A percentile compares a stretch with the other conserved stretches of the same genome.
Evolutionary conservation across 2,888 invertebrate genomes (phyloP).

Genomic region (Latrodectus hesperus): DNA sequence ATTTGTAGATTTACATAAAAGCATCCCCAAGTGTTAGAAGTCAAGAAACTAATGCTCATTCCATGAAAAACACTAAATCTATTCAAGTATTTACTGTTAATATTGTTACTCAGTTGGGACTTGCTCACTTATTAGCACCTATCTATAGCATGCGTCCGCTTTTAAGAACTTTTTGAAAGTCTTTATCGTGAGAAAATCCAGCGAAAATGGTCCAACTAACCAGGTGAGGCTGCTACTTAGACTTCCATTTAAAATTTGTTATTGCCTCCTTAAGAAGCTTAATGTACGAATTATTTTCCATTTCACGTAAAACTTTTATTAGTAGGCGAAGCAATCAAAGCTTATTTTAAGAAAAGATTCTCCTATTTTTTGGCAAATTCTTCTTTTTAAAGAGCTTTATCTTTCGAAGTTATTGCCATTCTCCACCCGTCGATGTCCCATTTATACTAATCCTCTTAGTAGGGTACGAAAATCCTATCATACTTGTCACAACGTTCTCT

Average conservation of each 20-base stretch:
- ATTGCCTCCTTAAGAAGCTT: slow-evolving; percentile 45
- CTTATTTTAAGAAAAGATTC: slow-evolving; percentile 37
- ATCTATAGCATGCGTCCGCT: background rate
- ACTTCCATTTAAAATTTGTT: slow-evolving; percentile 52
- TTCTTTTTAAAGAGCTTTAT: slow-evolving; percentile 33
- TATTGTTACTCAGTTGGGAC: too few species aligned
- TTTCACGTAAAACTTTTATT: slow-evolving; percentile 57
- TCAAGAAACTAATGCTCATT: too few species aligned
- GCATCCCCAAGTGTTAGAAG: too few species aligned
- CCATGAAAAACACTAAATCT: too few species aligned
- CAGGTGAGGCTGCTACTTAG: slow-evolving; percentile 21
- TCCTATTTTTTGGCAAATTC: slow-evolving; percentile 11
- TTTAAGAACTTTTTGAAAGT: background rate
- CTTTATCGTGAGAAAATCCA: slow-evolving; percentile 11
- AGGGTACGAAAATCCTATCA: slow-evolving; percentile 51
- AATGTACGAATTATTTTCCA: slow-evolving; percentile 57
- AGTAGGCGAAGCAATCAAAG: slow-evolving; percentile 18
- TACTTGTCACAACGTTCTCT: slow-evolving; percentile 50
- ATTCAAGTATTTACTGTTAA: too few species aligned
- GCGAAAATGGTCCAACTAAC: slow-evolving; percentile 16
- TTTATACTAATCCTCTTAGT: slow-evolving; percentile 62
- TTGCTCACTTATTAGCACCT: too few species aligned
- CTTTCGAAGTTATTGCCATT: slow-evolving; percentile 52
- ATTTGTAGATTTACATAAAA: too few species aligned
- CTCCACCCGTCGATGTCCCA: slow-evolving; percentile 45